Evolutionary conservation across 2,888 invertebrate genomes (phyloP), one percentile per base, ranked within the genome.

Genomic region (Xestia sexstrigata): DNA sequence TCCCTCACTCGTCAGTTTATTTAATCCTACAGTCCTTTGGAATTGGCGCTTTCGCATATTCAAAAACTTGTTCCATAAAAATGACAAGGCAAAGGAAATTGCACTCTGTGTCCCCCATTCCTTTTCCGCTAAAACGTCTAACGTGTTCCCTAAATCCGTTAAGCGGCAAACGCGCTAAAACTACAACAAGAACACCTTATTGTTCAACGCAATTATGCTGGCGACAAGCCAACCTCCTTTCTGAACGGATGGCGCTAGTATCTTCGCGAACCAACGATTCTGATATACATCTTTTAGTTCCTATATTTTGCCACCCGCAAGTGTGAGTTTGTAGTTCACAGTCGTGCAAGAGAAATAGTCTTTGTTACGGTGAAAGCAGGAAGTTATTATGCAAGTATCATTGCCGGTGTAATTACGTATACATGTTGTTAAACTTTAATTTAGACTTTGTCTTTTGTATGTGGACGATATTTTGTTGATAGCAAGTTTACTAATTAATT

Each of bases 301-400:
- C 49, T 70, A 71, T 35, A n/a, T 85, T 88, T 87, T 73, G 70
- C 90, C 88, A 80, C 83, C 63, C 52, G 88, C 88, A 88, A 78
- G 58, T 73, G 35, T 87, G 81, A 84, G 70, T 88, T 90, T 88
- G 89, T 87, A 82, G 81, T 81, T 82, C 74, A 79, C 79, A 76
- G 79, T 74, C 78, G 78, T 78, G 80, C 79, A 87, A 89, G 89
- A 90, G 90, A 87, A 84, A 81, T 83, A 89, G 89, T 90, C 91
- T 91, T 92, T 93, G 93, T 93, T 91, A 89, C 88, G 90, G 95
- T 94, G 95, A 95, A 95, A 95, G 95, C 91, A 93, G 95, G 95
- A 95, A 95, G 91, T 92, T 91, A 91, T 95, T 95, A 93, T 92
- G 94, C 92, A 95, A 95, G 90, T 92, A 91, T 89, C 90, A 90